A percentile compares a stretch with the other conserved stretches of the same genome.
Evolutionary conservation across 2,888 invertebrate species (phyloP).

Genomic region (Eupithecia subfuscata): DNA sequence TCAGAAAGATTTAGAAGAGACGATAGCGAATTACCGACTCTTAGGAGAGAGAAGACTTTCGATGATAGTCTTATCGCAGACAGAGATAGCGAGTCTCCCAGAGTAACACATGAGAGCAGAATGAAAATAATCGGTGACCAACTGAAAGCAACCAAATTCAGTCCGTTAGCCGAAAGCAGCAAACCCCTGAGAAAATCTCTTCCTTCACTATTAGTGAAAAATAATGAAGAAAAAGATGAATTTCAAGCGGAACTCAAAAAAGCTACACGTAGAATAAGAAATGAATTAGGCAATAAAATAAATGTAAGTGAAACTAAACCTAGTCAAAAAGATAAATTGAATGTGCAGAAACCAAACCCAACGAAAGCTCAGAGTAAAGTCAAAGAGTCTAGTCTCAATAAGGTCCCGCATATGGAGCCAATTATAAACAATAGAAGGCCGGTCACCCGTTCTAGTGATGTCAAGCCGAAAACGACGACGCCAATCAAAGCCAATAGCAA

Average conservation of each 20-base stretch:
- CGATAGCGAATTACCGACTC: slow-evolving; percentile 64
- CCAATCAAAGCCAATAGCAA: slow-evolving; percentile 55
- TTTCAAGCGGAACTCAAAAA: slow-evolving; percentile 81
- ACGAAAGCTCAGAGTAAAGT: slow-evolving; percentile 78
- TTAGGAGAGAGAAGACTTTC: slow-evolving; percentile 81
- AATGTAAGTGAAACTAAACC: slow-evolving; percentile 77
- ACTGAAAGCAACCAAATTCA: slow-evolving; percentile 63
- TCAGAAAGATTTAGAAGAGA: slow-evolving; percentile 79
- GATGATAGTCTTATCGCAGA: slow-evolving; percentile 74
- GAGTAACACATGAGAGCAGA: slow-evolving; percentile 65
- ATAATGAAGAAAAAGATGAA: slow-evolving; percentile 83
- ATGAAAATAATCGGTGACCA: slow-evolving; percentile 69
- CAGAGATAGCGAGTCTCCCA: slow-evolving; percentile 67
- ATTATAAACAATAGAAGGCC: slow-evolving; percentile 62
- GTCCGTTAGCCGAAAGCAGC: slow-evolving; percentile 64
- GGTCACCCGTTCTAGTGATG: slow-evolving; percentile 65
- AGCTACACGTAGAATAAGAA: slow-evolving; percentile 81
- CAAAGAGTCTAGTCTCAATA: slow-evolving; percentile 79
- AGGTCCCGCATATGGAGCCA: slow-evolving; percentile 54
- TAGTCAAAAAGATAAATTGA: slow-evolving; percentile 75
- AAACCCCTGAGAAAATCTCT: slow-evolving; percentile 81
- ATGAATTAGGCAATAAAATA: slow-evolving; percentile 76
- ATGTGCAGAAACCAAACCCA: slow-evolving; percentile 70
- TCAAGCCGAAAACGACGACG: slow-evolving; percentile 59
- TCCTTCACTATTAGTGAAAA: slow-evolving; percentile 79